These are phyloP conservation scores for Limanda limanda DNA, from an alignment of 2,113 vertebrate species.

Conservation along the genomic window DNA sequence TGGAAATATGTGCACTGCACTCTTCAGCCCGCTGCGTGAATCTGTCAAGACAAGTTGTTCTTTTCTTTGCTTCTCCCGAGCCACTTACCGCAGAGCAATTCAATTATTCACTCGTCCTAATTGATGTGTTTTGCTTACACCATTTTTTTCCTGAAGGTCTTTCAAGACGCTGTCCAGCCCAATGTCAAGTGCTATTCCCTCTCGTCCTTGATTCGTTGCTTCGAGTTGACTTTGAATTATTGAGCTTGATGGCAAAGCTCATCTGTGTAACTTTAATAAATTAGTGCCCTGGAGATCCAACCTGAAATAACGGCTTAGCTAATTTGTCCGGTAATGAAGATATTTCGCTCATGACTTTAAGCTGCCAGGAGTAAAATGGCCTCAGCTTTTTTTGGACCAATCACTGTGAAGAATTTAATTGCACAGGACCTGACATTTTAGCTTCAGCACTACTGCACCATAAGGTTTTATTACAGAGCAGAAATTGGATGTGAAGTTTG, in stretches of 20 bases:
- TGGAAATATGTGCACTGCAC: background rate
- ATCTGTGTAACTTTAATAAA: constrained; percentile 71
- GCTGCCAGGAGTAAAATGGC: constrained; percentile 24
- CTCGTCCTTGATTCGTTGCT: constrained; percentile 52
- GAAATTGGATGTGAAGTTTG: constrained; percentile 5
- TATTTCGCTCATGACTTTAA: constrained; percentile 28
- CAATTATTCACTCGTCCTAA: constrained; percentile 70
- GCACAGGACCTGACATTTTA: constrained; percentile 21
- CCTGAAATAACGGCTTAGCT: constrained; percentile 63
- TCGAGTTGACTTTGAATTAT: constrained; percentile 70
- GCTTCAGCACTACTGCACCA: constrained; percentile 1
- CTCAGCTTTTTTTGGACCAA: constrained; percentile 27
- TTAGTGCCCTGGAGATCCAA: constrained; percentile 56
- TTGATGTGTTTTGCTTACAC: constrained; percentile 61
- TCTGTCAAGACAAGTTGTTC: background rate
- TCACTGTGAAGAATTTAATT: constrained; percentile 35
- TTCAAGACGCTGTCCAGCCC: constrained; percentile 41
- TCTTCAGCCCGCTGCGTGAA: constrained; percentile 26
- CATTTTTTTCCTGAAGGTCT: constrained; percentile 56
- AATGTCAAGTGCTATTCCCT: constrained; percentile 52
- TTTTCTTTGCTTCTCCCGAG: constrained; percentile 22
- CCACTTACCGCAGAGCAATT: constrained; percentile 38
- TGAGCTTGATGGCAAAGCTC: constrained; percentile 62
- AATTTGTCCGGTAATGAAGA: constrained; percentile 59
- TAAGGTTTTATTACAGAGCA: constrained; percentile 21